Base-by-base conservation (phyloP, 2,888 invertebrate species). In the Chloromyia formosa region DNA sequence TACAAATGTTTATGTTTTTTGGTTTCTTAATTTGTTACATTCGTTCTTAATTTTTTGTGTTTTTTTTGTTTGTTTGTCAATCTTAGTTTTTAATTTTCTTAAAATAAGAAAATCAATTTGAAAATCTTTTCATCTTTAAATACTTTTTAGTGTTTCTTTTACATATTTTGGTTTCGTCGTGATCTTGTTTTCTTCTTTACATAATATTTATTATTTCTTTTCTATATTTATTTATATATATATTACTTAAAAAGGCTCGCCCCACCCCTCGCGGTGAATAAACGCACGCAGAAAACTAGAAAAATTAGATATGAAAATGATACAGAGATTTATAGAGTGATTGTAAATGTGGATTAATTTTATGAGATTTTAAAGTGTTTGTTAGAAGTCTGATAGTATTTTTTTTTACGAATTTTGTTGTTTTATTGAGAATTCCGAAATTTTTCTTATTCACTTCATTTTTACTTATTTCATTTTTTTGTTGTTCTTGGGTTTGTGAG, bases 191-290 rank as follows among this genome's bases (percentile, higher is more conserved):
- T 35, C 45, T 68, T 73, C 18, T 42, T 64, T 66, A 53, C 62
- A 61, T 75, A 69, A 74, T 54, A 77, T 75, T 75, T 66, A 73
- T 75, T 66, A 73, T 53, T 74, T 27, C 27, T 35, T 35, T 7
- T 35, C 27, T 35, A 35, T 35, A 73, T 74, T 72, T 72, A 58
- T 35, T 35, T 35, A 35, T 35, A 66, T 77, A 73, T 61, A 71
- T 72, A 74, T 69, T 76, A 68, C 61, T 73, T 62, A 69, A 35
- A 76, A 78, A 78, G 77, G 78, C 84, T 85, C 85, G 85, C 85
- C 85, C 80, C 85, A 83, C 85, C 85, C 84, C 85, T 85, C 85
- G 80, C 82, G 82, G 81, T 77, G 80, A 80, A 81, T 83, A 83
- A 84, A 84, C 85, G 85, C 85, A 85, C 85, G 84, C 84, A 83